phyloP scores from a whole-genome alignment of 2,888 invertebrate species.

The Yponomeuta sedellus region DNA sequence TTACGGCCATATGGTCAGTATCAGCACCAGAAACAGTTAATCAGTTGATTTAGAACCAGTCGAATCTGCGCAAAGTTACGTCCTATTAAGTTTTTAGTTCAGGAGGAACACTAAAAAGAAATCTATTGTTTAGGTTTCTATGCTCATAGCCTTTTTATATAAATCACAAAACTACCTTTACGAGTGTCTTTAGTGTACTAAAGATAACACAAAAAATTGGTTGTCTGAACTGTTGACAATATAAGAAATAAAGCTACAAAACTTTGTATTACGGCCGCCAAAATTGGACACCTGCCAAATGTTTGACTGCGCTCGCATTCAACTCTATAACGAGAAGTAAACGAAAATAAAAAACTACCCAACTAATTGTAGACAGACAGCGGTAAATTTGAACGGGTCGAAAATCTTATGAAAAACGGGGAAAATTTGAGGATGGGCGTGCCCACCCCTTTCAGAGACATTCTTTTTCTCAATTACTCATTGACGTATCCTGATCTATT shows the following conservation, averaged over 20 bases:
- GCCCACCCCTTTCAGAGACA: no score
- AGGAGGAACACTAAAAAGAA: neutral
- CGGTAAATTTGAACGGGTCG: conserved; percentile 33
- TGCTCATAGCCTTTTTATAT: neutral
- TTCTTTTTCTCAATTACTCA: no score
- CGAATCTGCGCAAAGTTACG: neutral
- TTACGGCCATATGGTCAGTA: neutral
- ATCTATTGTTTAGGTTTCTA: neutral
- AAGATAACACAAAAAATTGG: neutral
- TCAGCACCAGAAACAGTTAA: neutral
- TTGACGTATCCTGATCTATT: no score
- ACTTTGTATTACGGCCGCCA: conserved; percentile 15
- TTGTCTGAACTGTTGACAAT: neutral
- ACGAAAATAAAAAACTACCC: conserved; percentile 29
- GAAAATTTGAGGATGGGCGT: no score
- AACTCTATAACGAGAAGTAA: conserved; percentile 37
- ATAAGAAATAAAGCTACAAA: neutral
- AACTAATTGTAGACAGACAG: conserved; percentile 36
- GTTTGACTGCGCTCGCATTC: conserved; percentile 39
- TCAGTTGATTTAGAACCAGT: conserved; percentile 4
- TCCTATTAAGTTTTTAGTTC: neutral
- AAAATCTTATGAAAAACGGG: no score
- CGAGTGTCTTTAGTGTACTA: no score
- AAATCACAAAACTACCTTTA: no score
- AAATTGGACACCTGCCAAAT: conserved; percentile 49